Evolutionary conservation across 2,888 invertebrate species (phyloP), one percentile per base, ranked within the genome.

Genomic region (Eupithecia tripunctaria): DNA sequence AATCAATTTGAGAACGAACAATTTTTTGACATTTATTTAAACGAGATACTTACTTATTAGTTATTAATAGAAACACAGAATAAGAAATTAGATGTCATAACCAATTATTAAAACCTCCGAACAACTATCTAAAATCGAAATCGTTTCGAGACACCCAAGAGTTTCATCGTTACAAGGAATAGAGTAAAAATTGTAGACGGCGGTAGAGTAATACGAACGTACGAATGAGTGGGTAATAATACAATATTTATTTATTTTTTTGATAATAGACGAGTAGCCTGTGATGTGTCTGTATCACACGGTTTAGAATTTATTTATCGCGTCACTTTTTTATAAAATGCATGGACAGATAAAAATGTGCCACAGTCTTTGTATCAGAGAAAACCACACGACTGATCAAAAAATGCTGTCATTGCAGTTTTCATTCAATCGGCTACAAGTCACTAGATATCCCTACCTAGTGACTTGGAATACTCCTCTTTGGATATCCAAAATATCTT

Each of bases 81-180:
- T 43, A 6, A 10, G 0, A 6, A 43, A 62, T 62, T 69, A 72
- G 74, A 74, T 74, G 67, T 78, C 78, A 77, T 77, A 74, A 72
- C 70, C 74, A 71, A 43, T 43, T 43, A 43, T 75, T 25, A 21
- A 25, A 21, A 25, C 5, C 6, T 51, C 83, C 85, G 82, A 79
- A 82, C 76, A 78, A 78, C 78, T 83, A 84, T 84, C 78, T 82
- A 75, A 79, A 76, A 82, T 82, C 79, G 81, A 70, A 76, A 78
- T 82, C 72, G 51, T 76, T 71, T 75, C 71, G 32, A 27, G 62
- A 68, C 68, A 32, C 59, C 63, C 56, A 56, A 68, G 29, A 60
- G 47, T 67, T 67, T 66, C 15, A 1, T 10, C n/a, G 63, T 14
- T 56, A 38, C 21, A 72, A 1, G n/a, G 43, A 43, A 43, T 12